phyloP scores from a whole-genome alignment of 2,888 invertebrate genomes.

The Meghimatium bilineatum region DNA sequence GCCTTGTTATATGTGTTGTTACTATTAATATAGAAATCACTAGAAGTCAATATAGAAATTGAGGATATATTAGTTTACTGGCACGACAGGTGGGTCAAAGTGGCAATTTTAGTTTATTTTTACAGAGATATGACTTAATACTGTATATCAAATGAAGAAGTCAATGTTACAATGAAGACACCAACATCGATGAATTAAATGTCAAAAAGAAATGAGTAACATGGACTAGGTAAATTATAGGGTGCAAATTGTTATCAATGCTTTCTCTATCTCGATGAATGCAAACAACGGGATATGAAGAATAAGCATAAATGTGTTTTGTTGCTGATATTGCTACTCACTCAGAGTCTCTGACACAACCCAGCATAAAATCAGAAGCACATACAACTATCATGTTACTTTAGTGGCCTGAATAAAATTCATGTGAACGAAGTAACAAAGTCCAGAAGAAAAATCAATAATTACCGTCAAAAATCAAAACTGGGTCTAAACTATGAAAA shows the following conservation, averaged over 20 bases:
- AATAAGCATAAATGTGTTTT: neutral
- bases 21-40: no score
- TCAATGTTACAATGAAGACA: neutral
- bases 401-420: neutral
- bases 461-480: neutral
- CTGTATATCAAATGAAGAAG: no score
- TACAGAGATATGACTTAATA: no score
- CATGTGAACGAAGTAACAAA: neutral
- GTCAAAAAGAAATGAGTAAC: neutral
- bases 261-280: neutral
- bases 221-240: conserved; percentile 5
- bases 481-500: neutral
- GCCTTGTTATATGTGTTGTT: no score
- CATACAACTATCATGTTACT: neutral
- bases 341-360: neutral
- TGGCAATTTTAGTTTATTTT: no score
- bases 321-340: neutral
- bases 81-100: no score
- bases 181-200: neutral
- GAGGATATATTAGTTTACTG: no score
- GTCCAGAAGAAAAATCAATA: neutral
- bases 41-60: no score
- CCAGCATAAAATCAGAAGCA: neutral
- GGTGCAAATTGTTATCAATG: neutral
- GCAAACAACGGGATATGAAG: neutral